These are phyloP conservation scores for Nylanderia fulva DNA, from an alignment of 1,140 invertebrate species.

Conservation along the genomic window DNA sequence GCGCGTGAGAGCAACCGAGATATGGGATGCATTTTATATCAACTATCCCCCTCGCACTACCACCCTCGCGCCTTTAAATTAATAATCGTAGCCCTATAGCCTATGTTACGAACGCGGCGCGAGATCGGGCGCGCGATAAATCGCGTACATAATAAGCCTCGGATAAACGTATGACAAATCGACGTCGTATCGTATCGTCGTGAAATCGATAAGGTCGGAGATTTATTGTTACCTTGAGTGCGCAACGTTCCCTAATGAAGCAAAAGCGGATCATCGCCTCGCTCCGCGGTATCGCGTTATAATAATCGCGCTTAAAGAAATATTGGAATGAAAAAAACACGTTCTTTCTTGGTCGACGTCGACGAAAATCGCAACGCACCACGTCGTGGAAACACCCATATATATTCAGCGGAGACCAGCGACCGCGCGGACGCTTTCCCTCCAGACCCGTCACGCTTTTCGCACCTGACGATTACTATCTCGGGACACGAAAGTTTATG, in stretches of 20 bases:
- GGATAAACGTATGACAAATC: slow-evolving; percentile 62
- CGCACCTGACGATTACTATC: slow-evolving; percentile 83
- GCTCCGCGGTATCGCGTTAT: slow-evolving; percentile 25
- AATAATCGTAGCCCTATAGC: slow-evolving; percentile 38
- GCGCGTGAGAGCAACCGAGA: slow-evolving; percentile 5
- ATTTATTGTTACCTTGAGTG: slow-evolving; percentile 53
- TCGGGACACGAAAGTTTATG: slow-evolving; percentile 82
- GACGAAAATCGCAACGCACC: slow-evolving; percentile 11
- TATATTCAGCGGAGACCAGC: slow-evolving; percentile 19
- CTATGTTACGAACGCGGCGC: not conserved
- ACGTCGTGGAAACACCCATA: slow-evolving; percentile 25
- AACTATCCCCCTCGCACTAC: not conserved
- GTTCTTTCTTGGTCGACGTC: slow-evolving; percentile 33
- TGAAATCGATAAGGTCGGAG: slow-evolving; percentile 50
- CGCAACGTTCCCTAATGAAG: slow-evolving; percentile 51
- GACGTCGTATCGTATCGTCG: slow-evolving; percentile 56
- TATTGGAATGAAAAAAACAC: not conserved
- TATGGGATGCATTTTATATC: slow-evolving; percentile 33
- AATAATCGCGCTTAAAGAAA: slow-evolving; percentile 9
- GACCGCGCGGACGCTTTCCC: slow-evolving; percentile 82
- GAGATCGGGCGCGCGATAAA: slow-evolving; percentile 46
- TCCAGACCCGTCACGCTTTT: slow-evolving; percentile 85
- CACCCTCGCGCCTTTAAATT: slow-evolving; percentile 29
- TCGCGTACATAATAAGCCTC: slow-evolving; percentile 40
- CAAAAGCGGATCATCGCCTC: slow-evolving; percentile 39